These are phyloP conservation scores for Colistium nudipinnis DNA, from an alignment of 2,113 vertebrate genomes.

Conservation along the genomic window DNA sequence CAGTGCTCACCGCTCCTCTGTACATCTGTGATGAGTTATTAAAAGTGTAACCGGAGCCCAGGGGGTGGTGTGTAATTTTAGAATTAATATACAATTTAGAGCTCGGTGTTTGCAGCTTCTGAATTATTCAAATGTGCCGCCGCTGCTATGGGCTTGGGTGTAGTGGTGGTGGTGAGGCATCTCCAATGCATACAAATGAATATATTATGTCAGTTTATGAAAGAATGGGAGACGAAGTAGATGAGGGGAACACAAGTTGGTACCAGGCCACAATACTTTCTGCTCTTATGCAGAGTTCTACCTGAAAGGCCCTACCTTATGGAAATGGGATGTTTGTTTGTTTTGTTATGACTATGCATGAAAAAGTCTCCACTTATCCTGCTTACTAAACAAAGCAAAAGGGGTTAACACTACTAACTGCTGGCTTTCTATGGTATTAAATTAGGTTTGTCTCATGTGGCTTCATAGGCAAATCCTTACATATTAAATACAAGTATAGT, in stretches of 20 bases:
- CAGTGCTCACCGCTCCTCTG: constrained; percentile 16
- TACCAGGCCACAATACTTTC: constrained; percentile 58
- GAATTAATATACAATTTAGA: constrained; percentile 81
- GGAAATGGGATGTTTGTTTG: constrained; percentile 11
- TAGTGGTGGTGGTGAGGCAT: constrained; percentile 51
- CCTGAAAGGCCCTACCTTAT: constrained; percentile 15
- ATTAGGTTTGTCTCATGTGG: not conserved
- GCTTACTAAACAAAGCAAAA: not conserved
- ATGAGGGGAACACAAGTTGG: constrained; percentile 58
- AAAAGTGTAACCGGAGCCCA: constrained; percentile 68
- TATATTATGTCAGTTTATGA: constrained; percentile 59
- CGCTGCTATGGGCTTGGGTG: constrained; percentile 43
- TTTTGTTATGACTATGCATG: constrained; percentile 19
- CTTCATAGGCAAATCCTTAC: too few relatives aligned
- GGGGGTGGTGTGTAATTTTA: constrained; percentile 70
- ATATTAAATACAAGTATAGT: too few relatives aligned
- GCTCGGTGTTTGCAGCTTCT: constrained; percentile 67
- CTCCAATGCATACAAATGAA: constrained; percentile 70
- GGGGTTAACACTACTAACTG: not conserved
- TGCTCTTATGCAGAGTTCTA: constrained; percentile 46
- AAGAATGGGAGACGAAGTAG: constrained; percentile 46
- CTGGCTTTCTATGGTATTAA: not conserved
- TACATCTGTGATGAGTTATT: constrained; percentile 71
- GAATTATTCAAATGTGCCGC: constrained; percentile 75
- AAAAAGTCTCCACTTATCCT: not conserved